These are phyloP conservation scores for Heteromyza rotundicornis DNA, from an alignment of 2,888 invertebrate species.

Conservation along the genomic window DNA sequence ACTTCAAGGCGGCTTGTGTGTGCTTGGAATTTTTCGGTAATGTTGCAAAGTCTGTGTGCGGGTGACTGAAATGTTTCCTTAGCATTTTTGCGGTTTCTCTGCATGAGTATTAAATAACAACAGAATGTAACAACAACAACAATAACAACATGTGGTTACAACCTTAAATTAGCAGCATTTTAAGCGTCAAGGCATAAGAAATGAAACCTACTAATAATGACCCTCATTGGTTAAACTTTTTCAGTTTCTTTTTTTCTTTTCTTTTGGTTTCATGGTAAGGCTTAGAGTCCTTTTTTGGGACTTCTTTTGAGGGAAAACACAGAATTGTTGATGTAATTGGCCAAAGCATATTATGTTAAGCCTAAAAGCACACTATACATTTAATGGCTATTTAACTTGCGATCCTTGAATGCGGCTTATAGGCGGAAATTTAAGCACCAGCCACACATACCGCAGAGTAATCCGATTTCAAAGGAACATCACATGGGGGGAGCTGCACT, in stretches of 20 bases:
- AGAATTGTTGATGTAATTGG: too few relatives aligned
- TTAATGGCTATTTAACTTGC: not conserved
- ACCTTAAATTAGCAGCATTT: not conserved
- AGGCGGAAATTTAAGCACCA: too few relatives aligned
- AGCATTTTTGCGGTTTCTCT: slow-evolving; percentile 1
- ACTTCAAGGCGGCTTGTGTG: not conserved
- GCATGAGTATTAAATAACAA: slow-evolving; percentile 1
- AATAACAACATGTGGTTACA: not conserved
- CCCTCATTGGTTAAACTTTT: too few relatives aligned
- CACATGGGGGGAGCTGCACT: too few relatives aligned
- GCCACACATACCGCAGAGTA: too few relatives aligned
- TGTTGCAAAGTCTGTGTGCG: too few relatives aligned
- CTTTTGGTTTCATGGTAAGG: too few relatives aligned
- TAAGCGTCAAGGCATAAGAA: not conserved
- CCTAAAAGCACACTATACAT: not conserved
- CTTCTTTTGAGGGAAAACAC: too few relatives aligned
- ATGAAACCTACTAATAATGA: not conserved
- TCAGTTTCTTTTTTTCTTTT: too few relatives aligned
- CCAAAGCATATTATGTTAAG: not conserved
- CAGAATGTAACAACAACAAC: not conserved
- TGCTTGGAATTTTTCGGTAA: not conserved
- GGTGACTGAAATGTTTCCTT: too few relatives aligned
- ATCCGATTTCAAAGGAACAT: too few relatives aligned
- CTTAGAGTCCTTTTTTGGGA: too few relatives aligned
- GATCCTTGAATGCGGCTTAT: not conserved